phyloP scores from a whole-genome alignment of 1,140 invertebrate genomes.

The Pogonomyrmex barbatus region DNA sequence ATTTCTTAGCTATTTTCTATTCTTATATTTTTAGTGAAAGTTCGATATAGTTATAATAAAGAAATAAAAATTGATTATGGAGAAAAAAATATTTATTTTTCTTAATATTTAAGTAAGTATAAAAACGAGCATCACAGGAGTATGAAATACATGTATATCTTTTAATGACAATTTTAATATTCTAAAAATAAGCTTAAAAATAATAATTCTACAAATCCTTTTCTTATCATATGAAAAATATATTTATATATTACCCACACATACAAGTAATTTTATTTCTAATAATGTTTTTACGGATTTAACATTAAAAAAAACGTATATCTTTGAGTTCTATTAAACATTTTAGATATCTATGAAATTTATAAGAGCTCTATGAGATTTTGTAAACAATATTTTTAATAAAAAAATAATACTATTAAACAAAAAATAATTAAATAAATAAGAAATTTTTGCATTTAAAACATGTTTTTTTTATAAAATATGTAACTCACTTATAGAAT shows the following conservation, averaged over 20 bases:
- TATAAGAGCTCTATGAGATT: neutral
- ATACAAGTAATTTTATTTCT: neutral
- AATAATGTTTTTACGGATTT: neutral
- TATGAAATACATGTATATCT: neutral
- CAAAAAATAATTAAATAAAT: neutral
- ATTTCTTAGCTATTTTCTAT: conserved; percentile 16
- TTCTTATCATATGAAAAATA: neutral
- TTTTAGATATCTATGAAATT: neutral
- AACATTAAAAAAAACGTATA: neutral
- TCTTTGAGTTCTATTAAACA: neutral
- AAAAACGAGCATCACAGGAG: neutral
- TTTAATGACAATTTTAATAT: neutral
- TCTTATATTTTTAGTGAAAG: conserved; percentile 36
- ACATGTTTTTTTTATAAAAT: neutral
- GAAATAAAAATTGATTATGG: neutral
- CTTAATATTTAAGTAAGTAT: conserved; percentile 18
- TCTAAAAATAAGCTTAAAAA: neutral
- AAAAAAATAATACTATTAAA: neutral
- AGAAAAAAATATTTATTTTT: neutral
- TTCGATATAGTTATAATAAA: conserved; percentile 19
- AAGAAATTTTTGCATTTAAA: neutral
- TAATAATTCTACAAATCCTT: neutral
- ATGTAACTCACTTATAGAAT: neutral
- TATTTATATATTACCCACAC: no score
- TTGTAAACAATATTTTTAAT: neutral